Percentiles rank a stretch among this genome's conserved stretches.
These are phyloP conservation scores for Microctenopoma stevenorrisi DNA, from an alignment of 2,797 vertebrate genomes.

Conservation along the genomic window DNA sequence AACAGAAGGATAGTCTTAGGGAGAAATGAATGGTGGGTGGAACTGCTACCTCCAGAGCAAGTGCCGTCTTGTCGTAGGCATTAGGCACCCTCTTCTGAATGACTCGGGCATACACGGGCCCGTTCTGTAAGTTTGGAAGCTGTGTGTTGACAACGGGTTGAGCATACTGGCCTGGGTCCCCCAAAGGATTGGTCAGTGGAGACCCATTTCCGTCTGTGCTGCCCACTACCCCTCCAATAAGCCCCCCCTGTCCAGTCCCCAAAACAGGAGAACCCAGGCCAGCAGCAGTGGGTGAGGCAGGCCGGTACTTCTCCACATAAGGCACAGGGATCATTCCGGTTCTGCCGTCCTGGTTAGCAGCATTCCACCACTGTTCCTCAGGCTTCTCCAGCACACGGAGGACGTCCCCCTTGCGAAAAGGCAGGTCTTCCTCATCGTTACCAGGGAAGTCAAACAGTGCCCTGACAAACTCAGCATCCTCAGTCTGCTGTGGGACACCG, in stretches of 20 bases:
- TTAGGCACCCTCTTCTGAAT: constrained; percentile 99
- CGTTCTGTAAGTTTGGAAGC: constrained; percentile 98
- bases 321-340: constrained; percentile 98
- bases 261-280: constrained; percentile 86
- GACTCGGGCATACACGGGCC: constrained; percentile 95
- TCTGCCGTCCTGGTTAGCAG: constrained; percentile 92
- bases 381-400: constrained; percentile 96
- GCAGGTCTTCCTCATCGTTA: constrained; percentile 97
- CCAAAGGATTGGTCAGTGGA: constrained; percentile 84
- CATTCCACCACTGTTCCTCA: constrained; percentile 99
- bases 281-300: constrained; percentile 88
- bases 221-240: constrained; percentile 61
- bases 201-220: constrained; percentile 85
- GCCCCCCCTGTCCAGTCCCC: constrained; percentile 74
- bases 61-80: constrained; percentile 99
- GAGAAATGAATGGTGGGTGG: constrained; percentile 8
- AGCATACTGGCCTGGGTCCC: constrained; percentile 95
- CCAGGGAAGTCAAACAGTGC: constrained; percentile 98
- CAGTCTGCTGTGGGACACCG: constrained; percentile 82
- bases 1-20: constrained; percentile 12
- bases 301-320: constrained; percentile 97
- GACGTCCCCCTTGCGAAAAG: constrained; percentile 95
- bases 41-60: constrained; percentile 95
- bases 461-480: constrained; percentile 92
- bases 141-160: constrained; percentile 91